These are phyloP conservation scores for Orycteropus afer DNA, from an alignment of 2,113 vertebrate species.

Conservation along the genomic window DNA sequence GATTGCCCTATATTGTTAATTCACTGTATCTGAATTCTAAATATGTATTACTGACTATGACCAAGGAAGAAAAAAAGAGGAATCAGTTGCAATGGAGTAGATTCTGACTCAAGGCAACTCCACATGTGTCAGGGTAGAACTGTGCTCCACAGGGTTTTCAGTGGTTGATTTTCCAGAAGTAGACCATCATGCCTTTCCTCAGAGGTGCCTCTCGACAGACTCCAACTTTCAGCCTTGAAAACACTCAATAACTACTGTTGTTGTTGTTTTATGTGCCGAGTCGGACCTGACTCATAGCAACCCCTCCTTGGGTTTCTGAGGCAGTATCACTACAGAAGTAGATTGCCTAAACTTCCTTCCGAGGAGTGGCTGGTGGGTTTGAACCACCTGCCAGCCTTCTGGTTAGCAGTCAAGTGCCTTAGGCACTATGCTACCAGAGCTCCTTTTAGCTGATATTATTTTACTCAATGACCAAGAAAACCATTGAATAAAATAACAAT, in stretches of 20 bases:
- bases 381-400: no score
- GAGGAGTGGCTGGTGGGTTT: no score
- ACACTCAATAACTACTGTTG: not conserved
- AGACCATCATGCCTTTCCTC: not conserved
- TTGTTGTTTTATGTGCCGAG: no score
- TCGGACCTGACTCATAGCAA: no score
- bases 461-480: no score
- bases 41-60: not conserved
- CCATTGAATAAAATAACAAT: not conserved
- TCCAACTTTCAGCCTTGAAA: not conserved
- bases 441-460: not conserved
- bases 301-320: no score
- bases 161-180: not conserved
- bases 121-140: not conserved
- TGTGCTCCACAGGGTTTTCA: not conserved
- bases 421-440: no score
- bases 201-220: no score
- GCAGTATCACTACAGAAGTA: no score
- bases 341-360: no score
- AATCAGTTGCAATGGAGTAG: not conserved
- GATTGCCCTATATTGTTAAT: not conserved
- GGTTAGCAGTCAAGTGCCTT: no score
- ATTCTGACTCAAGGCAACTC: not conserved
- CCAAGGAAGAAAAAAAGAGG: not conserved
- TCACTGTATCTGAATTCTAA: not conserved